These are phyloP conservation scores for Minunthozetes semirufus DNA, from an alignment of 2,888 invertebrate genomes.

Conservation along the genomic window DNA sequence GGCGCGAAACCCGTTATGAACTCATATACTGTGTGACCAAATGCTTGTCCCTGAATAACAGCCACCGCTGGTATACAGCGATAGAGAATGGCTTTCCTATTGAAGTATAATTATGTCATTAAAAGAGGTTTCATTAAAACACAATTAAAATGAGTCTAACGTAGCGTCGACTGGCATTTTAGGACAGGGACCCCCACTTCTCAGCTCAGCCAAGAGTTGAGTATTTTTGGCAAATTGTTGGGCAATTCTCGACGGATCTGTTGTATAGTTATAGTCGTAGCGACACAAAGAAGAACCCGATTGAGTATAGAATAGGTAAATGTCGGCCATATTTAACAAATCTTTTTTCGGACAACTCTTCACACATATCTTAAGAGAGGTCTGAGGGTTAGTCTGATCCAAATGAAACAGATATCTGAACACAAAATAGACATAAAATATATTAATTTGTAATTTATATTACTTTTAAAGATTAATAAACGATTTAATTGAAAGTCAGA, in stretches of 20 bases:
- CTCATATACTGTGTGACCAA: slow-evolving; percentile 65
- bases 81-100: slow-evolving; percentile 68
- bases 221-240: slow-evolving; percentile 46
- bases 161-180: slow-evolving; percentile 67
- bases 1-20: slow-evolving; percentile 80
- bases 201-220: background rate
- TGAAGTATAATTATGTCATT: slow-evolving; percentile 42
- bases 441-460: background rate
- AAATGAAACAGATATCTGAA: slow-evolving; percentile 59
- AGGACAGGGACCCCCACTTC: slow-evolving; percentile 64
- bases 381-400: slow-evolving; percentile 66
- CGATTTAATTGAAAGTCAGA: background rate
- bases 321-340: slow-evolving; percentile 59
- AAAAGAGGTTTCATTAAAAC: background rate
- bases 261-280: slow-evolving; percentile 47
- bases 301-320: slow-evolving; percentile 64
- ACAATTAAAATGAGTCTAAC: slow-evolving; percentile 47
- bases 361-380: slow-evolving; percentile 79
- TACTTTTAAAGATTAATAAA: too few species aligned
- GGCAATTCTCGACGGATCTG: slow-evolving; percentile 44
- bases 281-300: slow-evolving; percentile 71
- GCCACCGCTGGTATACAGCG: slow-evolving; percentile 71
- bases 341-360: slow-evolving; percentile 70
- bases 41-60: slow-evolving; percentile 54
- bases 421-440: background rate